Percentiles rank a stretch among this genome's conserved stretches.
Conservation (phyloP, 2,797 vertebrate species). For the Pteronotus mesoamericanus region DNA sequence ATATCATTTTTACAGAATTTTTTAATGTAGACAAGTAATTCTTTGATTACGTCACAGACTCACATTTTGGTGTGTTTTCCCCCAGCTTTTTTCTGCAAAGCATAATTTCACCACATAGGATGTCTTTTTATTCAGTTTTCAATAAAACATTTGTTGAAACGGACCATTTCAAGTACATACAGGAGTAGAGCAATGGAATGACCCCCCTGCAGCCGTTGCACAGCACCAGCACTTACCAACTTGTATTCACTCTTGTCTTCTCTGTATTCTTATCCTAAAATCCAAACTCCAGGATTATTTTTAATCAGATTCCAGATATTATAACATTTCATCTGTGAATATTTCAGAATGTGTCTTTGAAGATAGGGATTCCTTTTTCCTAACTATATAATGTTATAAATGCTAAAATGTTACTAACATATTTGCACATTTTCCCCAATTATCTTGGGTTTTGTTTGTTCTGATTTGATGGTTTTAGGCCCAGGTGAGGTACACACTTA, state of each 20-base stretch:
- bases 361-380: not conserved
- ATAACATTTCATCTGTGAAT: not conserved
- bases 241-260: not conserved
- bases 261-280: not conserved
- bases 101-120: not conserved
- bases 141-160: not conserved
- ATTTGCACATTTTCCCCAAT: not conserved
- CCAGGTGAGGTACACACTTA: not conserved
- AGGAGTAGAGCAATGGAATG: not conserved
- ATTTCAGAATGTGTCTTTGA: not conserved
- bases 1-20: not conserved
- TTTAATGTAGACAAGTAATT: not conserved
- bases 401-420: not conserved
- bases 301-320: not conserved
- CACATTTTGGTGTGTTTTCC: not conserved
- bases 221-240: rapidly evolving
- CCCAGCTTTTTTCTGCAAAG: not conserved
- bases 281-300: not conserved
- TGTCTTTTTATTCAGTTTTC: not conserved
- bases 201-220: not conserved
- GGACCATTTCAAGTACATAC: not conserved
- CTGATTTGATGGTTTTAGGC: not conserved
- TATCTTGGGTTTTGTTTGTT: not conserved
- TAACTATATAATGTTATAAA: not conserved
- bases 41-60: not conserved